Evolutionary conservation across 2,888 invertebrate genomes (phyloP).

Genomic region (Hecatera dysodea): DNA sequence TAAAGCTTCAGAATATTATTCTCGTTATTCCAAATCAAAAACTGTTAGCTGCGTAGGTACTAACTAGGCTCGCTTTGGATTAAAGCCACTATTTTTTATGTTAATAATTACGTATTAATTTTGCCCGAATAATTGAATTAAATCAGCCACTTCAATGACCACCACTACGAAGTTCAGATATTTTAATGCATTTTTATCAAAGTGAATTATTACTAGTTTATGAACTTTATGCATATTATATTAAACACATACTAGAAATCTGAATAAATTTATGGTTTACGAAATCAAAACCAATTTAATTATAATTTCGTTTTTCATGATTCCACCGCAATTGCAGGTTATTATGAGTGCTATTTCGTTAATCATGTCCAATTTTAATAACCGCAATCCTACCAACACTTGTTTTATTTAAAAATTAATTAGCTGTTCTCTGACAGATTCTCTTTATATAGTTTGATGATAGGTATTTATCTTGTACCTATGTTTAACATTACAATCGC

Average conservation of each 20-base stretch:
- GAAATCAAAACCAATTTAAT: neutral
- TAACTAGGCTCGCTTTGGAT: conserved; percentile 31
- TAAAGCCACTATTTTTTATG: conserved; percentile 7
- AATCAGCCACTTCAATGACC: neutral
- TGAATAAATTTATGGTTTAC: neutral
- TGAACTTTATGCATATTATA: neutral
- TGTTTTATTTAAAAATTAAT: conserved; percentile 55
- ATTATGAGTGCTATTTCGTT: conserved; percentile 32
- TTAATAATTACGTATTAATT: conserved; percentile 20
- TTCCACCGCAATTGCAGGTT: conserved; percentile 22
- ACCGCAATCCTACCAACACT: conserved; percentile 38
- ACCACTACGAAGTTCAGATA: neutral
- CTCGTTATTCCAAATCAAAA: conserved; percentile 65
- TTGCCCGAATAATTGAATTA: neutral
- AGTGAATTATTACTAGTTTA: neutral
- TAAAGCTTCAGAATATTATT: conserved; percentile 64
- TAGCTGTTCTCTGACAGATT: conserved; percentile 25
- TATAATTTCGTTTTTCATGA: neutral
- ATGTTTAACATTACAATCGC: neutral
- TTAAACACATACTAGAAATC: neutral
- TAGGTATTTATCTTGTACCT: neutral
- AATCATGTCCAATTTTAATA: conserved; percentile 46
- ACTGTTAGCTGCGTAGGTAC: conserved; percentile 49
- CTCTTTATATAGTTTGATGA: conserved; percentile 7
- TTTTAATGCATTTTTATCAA: neutral